Evolutionary conservation across 2,113 vertebrate genomes (phyloP), one percentile per base, ranked within the genome.

Genomic region (Microtus montanus): DNA sequence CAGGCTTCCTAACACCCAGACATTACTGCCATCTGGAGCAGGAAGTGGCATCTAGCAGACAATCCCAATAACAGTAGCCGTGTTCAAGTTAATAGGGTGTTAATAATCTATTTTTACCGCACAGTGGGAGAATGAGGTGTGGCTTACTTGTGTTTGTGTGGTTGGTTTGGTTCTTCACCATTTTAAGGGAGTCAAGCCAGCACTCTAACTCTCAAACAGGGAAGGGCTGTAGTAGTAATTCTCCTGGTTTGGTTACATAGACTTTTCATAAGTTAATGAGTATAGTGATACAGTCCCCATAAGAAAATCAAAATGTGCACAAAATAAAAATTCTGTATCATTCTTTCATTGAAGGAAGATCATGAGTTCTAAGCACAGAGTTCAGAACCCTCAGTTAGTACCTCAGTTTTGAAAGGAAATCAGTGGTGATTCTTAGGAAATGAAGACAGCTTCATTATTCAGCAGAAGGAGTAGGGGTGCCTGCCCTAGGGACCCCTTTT

Each of bases 191-290:
- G 24, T 94, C 54, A 86, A 91, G 4, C 70, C 33, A 94, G 61
- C 64, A 85, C 28, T 87, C 10, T 89, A n/a, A 0, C 82, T 61
- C 54, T 90, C n/a, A 82, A 49, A 71, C 0, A 88, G 20, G 44
- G 35, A 82, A 89, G 78, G 33, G 28, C 89, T 87, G 61, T 52
- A 66, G 70, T 13, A 71, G 52, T 79, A 90, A 92, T 95, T 95
- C 73, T 95, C 22, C 41, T 7, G 44, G 2, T 83, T 89, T 61
- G 47, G 22, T 22, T 49, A 49, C 86, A n/a, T 47, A 78, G 30
- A 52, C 63, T 15, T 6, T 93, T 44, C 15, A 70, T 70, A 93
- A 92, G 61, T 77, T 33, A 33, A 88, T 83, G 26, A 41, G 83
- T 78, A 4, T 88, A 90, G 58, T 91, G 19, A 10, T 4, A 58